Evolutionary conservation across 2,797 vertebrate genomes (phyloP).

Genomic region (Taeniopygia guttata): DNA sequence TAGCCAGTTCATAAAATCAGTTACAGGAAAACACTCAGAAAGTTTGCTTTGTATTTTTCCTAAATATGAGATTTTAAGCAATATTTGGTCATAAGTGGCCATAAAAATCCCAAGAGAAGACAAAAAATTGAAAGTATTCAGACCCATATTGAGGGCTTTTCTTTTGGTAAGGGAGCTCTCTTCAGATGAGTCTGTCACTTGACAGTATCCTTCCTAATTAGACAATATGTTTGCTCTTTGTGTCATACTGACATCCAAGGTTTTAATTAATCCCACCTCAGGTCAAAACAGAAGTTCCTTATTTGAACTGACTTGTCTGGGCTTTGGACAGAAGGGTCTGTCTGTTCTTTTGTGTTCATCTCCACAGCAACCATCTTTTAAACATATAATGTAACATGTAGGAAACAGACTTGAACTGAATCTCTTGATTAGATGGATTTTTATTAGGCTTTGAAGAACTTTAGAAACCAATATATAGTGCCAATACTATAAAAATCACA

Average conservation of each 20-base stretch:
- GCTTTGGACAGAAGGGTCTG: neutral
- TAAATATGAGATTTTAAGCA: neutral
- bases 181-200: neutral
- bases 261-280: neutral
- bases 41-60: neutral
- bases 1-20: neutral
- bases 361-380: neutral
- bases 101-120: neutral
- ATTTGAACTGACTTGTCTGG: neutral
- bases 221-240: neutral
- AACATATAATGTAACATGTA: neutral
- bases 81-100: neutral
- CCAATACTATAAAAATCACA: neutral
- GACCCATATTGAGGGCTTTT: neutral
- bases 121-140: neutral
- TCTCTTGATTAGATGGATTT: neutral
- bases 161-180: neutral
- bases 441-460: neutral
- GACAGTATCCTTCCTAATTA: neutral
- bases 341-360: neutral
- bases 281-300: neutral
- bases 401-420: neutral
- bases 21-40: neutral
- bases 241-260: neutral
- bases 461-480: neutral